These are phyloP conservation scores for Ptychoptera albimana DNA, from an alignment of 2,888 invertebrate genomes.

Conservation along the genomic window DNA sequence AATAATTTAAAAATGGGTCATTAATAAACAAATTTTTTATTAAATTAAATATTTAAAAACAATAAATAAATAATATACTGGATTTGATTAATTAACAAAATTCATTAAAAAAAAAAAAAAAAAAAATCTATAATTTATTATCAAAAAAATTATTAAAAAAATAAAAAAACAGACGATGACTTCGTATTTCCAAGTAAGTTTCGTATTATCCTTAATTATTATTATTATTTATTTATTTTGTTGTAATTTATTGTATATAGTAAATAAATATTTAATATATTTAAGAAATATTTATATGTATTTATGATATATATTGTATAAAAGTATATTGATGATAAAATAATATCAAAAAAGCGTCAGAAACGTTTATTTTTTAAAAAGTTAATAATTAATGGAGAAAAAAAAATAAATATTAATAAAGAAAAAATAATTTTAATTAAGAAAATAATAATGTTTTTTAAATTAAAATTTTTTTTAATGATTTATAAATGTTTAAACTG, in stretches of 20 bases:
- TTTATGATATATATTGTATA: conserved; percentile 3
- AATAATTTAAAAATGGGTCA: too few species aligned
- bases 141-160: conserved; percentile 3
- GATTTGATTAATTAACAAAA: not conserved
- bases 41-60: not conserved
- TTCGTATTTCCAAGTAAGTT: conserved; percentile 48
- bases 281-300: not conserved
- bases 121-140: conserved; percentile 3
- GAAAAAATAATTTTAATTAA: too few species aligned
- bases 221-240: conserved; percentile 10
- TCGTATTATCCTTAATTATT: conserved; percentile 15
- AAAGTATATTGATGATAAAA: conserved; percentile 5
- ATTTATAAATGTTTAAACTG: too few species aligned
- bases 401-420: too few species aligned
- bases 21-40: too few species aligned
- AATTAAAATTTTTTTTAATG: too few species aligned
- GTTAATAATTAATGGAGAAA: too few species aligned
- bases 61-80: not conserved
- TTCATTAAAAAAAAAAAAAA: too few species aligned
- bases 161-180: conserved; percentile 37
- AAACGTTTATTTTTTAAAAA: too few species aligned
- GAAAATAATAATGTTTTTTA: too few species aligned
- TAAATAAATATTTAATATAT: too few species aligned
- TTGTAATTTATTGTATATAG: conserved; percentile 5
- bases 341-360: too few species aligned